Percentiles rank a stretch among this genome's conserved stretches.
Conservation (phyloP, 2,888 invertebrate species). For the Podotricha telesiphe region DNA sequence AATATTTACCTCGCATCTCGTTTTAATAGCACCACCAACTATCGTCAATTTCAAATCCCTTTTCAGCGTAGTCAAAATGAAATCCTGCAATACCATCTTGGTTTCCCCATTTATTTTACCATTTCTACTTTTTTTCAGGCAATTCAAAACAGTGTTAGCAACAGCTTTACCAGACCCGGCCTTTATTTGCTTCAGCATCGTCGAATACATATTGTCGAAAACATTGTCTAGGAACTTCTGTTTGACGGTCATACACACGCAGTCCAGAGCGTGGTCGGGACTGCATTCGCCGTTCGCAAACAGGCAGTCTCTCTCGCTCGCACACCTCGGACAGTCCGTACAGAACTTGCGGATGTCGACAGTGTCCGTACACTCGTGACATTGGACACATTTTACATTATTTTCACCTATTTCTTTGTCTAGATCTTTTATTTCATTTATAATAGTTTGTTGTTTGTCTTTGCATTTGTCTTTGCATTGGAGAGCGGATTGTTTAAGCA, state of each 20-base stretch:
- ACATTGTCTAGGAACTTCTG: conserved; percentile 71
- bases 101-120: conserved; percentile 68
- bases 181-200: conserved; percentile 62
- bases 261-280: conserved; percentile 57
- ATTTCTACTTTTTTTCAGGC: conserved; percentile 66
- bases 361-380: conserved; percentile 65
- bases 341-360: conserved; percentile 62
- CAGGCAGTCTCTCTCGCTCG: conserved; percentile 58
- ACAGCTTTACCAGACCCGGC: conserved; percentile 62
- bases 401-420: conserved; percentile 56
- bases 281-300: conserved; percentile 56
- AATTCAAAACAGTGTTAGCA: conserved; percentile 60
- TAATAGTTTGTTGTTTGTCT: conserved; percentile 55
- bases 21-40: conserved; percentile 75
- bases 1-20: conserved; percentile 70
- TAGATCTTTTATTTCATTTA: conserved; percentile 58
- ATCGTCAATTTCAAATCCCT: conserved; percentile 73
- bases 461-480: conserved; percentile 65
- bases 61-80: conserved; percentile 64
- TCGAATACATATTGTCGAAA: conserved; percentile 75
- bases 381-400: conserved; percentile 57
- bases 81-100: conserved; percentile 63
- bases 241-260: conserved; percentile 68
- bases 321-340: conserved; percentile 69
- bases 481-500: conserved; percentile 57